Evolutionary conservation across 2,888 invertebrate species (phyloP), one percentile per base, ranked within the genome.

Genomic region (Alentia gelatinosa): DNA sequence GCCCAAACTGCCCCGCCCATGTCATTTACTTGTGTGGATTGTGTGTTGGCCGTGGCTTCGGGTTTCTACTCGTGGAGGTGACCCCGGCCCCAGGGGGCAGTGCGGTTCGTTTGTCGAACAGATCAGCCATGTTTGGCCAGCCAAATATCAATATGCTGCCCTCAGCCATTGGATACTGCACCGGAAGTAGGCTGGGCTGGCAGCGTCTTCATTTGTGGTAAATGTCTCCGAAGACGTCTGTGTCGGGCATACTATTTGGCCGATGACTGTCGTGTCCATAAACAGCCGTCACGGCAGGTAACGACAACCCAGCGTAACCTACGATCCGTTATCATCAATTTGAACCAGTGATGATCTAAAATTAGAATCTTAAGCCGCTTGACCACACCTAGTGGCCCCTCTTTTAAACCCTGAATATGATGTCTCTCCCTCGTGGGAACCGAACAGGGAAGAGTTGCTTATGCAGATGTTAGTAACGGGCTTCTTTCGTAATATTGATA

Each of bases 61-160:
- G 50, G 86, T 86, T 86, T 86, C 86, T 47, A 42, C 86, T 86
- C 47, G n/a, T 19, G 86, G 86, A 33, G 26, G 86, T 47, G 7
- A 42, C 86, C 86, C 86, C 35, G 30, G 50, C 1, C 3, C 42
- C 42, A 0, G 86, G 42, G 86, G 84, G 33, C 86, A 86, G 23
- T 47, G 30, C n/a, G 19, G 86, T 86, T 42, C 42, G 86, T 86
- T 86, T 86, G 86, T 86, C 50, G 30, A 86, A 42, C 86, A 86
- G 86, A 86, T 86, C 86, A 86, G 86, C 47, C 50, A 42, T 86
- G 86, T 86, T 86, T 86, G 86, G 86, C 30, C 86, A 86, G 86
- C 15, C 86, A 86, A 86, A 86, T 86, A 86, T 86, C 86, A 86
- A 86, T 86, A 86, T 86, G 50, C 47, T 35, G 47, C 42, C 30